These are phyloP conservation scores for Lochmaea crataegi DNA, from an alignment of 2,888 invertebrate genomes.

Conservation along the genomic window DNA sequence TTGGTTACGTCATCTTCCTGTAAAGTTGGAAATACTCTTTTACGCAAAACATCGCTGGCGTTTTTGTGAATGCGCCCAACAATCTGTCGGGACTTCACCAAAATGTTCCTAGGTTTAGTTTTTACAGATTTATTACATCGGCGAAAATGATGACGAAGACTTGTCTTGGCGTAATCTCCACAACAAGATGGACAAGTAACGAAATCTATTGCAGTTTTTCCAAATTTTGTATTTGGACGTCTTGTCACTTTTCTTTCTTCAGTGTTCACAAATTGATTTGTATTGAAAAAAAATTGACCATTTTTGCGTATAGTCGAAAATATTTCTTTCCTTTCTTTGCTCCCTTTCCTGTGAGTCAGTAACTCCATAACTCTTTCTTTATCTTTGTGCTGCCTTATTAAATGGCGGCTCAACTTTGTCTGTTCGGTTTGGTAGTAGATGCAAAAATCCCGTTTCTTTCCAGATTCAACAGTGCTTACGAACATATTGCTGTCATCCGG, in stretches of 20 bases:
- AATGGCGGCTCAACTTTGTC: slow-evolving; percentile 20
- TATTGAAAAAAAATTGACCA: slow-evolving; percentile 20
- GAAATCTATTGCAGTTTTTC: slow-evolving; percentile 19
- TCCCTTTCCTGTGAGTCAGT: slow-evolving; percentile 20
- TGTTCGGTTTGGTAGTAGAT: slow-evolving; percentile 17
- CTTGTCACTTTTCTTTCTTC: slow-evolving; percentile 21
- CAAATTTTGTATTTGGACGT: slow-evolving; percentile 20
- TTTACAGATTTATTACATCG: slow-evolving; percentile 24
- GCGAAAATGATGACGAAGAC: slow-evolving; percentile 18
- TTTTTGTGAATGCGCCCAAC: slow-evolving; percentile 24
- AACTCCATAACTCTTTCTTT: slow-evolving; percentile 21
- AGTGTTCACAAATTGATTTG: slow-evolving; percentile 14
- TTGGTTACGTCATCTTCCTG: slow-evolving; percentile 21
- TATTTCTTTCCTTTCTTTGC: slow-evolving; percentile 18
- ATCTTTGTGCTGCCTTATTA: slow-evolving; percentile 20
- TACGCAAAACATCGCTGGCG: slow-evolving; percentile 17
- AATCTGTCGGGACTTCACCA: slow-evolving; percentile 18
- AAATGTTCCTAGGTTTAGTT: slow-evolving; percentile 17
- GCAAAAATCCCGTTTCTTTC: slow-evolving; percentile 14
- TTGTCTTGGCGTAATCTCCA: slow-evolving; percentile 21
- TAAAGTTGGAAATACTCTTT: slow-evolving; percentile 25
- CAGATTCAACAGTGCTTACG: slow-evolving; percentile 21
- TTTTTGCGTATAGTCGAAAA: slow-evolving; percentile 20
- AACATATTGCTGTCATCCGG: slow-evolving; percentile 4
- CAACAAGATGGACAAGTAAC: slow-evolving; percentile 22